These are phyloP conservation scores for Eristalis pertinax DNA, from an alignment of 2,888 invertebrate species.

Conservation along the genomic window DNA sequence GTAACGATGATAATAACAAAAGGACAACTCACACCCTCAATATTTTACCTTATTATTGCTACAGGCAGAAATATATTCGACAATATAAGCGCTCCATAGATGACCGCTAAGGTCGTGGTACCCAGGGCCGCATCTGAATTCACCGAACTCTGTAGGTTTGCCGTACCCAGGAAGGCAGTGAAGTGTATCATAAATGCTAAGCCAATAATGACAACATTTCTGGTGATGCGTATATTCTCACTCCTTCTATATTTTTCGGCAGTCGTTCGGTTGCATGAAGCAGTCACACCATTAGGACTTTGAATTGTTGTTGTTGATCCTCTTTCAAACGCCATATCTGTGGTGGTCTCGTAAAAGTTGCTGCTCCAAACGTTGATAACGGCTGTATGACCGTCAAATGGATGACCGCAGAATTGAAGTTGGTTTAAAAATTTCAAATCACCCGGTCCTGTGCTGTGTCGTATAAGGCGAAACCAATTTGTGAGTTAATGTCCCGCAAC, in stretches of 20 bases:
- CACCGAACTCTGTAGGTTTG: constrained; percentile 92
- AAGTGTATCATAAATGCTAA: constrained; percentile 95
- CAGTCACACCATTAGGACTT: constrained; percentile 14
- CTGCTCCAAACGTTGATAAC: neutral
- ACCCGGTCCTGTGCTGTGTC: neutral
- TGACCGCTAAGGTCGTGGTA: constrained; percentile 90
- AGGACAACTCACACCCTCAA: constrained; percentile 45
- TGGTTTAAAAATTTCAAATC: constrained; percentile 6
- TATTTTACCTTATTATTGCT: constrained; percentile 89
- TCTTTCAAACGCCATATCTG: constrained; percentile 20
- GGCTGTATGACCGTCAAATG: neutral
- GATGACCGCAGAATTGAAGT: neutral
- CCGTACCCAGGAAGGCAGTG: constrained; percentile 94
- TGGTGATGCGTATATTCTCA: constrained; percentile 90
- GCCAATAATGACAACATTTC: constrained; percentile 92
- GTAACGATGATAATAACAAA: neutral
- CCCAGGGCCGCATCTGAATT: constrained; percentile 92
- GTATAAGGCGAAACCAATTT: constrained; percentile 10
- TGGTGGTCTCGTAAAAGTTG: neutral
- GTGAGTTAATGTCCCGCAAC: constrained; percentile 18
- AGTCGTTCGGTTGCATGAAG: neutral
- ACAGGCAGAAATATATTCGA: constrained; percentile 95
- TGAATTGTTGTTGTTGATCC: neutral
- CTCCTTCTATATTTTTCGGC: constrained; percentile 82
- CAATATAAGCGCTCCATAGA: constrained; percentile 93